phyloP scores from a whole-genome alignment of 2,797 vertebrate species.

The Danio choprae region DNA sequence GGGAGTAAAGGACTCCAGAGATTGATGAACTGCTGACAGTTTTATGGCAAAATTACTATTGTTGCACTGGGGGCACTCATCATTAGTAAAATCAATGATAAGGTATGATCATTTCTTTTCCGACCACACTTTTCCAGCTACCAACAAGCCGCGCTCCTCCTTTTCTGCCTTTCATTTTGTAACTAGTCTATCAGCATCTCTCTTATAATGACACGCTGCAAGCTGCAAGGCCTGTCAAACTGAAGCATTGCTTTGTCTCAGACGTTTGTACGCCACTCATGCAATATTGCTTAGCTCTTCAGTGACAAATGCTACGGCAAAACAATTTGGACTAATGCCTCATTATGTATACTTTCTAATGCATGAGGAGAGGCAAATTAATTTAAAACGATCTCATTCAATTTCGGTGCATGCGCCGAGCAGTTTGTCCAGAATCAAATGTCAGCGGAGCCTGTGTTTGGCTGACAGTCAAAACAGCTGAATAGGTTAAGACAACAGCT shows the following conservation, averaged over 20 bases:
- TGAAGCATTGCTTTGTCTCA: not conserved
- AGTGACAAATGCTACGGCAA: conserved; percentile 33
- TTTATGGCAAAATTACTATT: conserved; percentile 87
- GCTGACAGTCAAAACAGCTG: conserved; percentile 26
- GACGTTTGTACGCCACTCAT: conserved; percentile 4
- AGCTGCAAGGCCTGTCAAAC: conserved; percentile 29
- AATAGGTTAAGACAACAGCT: conserved; percentile 38
- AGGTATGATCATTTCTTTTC: conserved; percentile 78
- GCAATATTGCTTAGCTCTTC: conserved; percentile 34
- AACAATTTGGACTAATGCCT: conserved; percentile 44
- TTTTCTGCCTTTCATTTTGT: conserved; percentile 67
- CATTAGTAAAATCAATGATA: conserved; percentile 84
- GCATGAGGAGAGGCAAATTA: conserved; percentile 37
- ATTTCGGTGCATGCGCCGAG: conserved; percentile 19
- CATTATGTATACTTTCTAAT: conserved; percentile 25
- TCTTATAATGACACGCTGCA: conserved; percentile 47
- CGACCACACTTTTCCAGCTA: conserved; percentile 68
- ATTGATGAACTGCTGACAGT: conserved; percentile 90
- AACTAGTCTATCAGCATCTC: conserved; percentile 70
- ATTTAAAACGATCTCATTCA: conserved; percentile 33
- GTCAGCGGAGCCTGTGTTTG: conserved; percentile 18
- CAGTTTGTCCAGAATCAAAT: conserved; percentile 22
- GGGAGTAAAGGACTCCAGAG: conserved; percentile 84
- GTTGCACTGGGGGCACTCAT: conserved; percentile 82
- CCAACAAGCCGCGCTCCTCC: conserved; percentile 61